Evolutionary conservation across 2,113 vertebrate species (phyloP), one percentile per base, ranked within the genome.

Genomic region (Varanus salvator): DNA sequence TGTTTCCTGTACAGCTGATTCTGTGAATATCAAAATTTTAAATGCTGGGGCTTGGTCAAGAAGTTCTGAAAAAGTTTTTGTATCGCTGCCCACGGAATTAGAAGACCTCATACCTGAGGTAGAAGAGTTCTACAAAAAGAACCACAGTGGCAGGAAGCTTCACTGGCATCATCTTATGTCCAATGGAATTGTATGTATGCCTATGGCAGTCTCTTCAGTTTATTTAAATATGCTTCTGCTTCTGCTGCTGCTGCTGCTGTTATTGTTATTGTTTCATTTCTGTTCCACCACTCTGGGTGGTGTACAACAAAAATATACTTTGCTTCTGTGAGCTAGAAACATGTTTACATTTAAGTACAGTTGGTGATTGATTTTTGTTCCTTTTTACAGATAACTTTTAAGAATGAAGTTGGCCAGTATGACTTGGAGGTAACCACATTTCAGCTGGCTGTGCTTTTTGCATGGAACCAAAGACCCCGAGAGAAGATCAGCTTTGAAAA

Each of bases 161-260:
- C 99, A 99, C 95, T 99, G 99, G 99, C 99, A 99, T 91, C 99
- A 99, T 95, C 98, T 99, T 93, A 99, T 99, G 99, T 99, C 99
- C 92, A 99, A 99, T 87, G 99, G 99, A 97, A 99, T 99, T 94
- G 99, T 99, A 96, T 98, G 99, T 98, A 86, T 91, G n/a, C 54
- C 19, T 34, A 31, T 27, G n/a, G 27, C 60, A 34, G 90, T 88
- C 92, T 0, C 1, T 12, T 75, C 1, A 8, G 15, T 52, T 78
- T 14, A 52, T 82, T 34, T 72, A 52, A 71, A 75, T 27, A 3
- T 44, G 38, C 38, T 44, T 44, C 38, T 44, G n/a, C n/a, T n/a
- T n/a, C n/a, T n/a, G n/a, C n/a, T n/a, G n/a, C n/a, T n/a, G n/a
- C n/a, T n/a, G 38, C 38, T 44, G 38, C 38, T 44, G 38, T 44